Percentiles rank a stretch among this genome's conserved stretches.
Conservation (phyloP, 2,113 vertebrate species). For the Petaurus breviceps region DNA sequence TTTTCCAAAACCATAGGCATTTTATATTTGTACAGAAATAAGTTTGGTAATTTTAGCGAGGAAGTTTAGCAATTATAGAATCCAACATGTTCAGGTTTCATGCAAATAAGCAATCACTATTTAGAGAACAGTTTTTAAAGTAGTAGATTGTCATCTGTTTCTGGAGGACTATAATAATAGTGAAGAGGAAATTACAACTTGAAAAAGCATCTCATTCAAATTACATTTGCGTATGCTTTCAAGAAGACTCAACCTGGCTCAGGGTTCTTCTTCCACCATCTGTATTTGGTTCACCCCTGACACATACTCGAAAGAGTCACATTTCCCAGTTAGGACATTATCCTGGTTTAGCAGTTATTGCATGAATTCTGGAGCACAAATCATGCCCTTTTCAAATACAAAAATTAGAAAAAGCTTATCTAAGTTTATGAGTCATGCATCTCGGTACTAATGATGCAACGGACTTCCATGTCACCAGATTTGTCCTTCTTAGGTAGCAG, state of each 20-base stretch:
- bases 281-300: background rate
- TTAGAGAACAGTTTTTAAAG: slow-evolving; percentile 60
- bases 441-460: background rate
- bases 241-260: background rate
- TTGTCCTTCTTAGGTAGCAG: background rate
- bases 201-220: slow-evolving; percentile 49
- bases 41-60: slow-evolving; percentile 65
- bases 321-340: background rate
- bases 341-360: background rate
- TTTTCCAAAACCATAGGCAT: slow-evolving; percentile 53
- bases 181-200: slow-evolving; percentile 53
- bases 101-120: slow-evolving; percentile 73
- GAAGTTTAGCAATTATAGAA: slow-evolving; percentile 57
- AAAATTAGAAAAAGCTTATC: background rate
- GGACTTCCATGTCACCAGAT: background rate
- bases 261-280: rapidly evolving
- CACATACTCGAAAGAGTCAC: background rate
- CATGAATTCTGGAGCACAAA: background rate
- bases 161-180: slow-evolving; percentile 56
- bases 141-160: slow-evolving; percentile 51
- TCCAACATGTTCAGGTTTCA: slow-evolving; percentile 56
- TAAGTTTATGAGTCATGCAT: background rate
- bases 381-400: background rate
- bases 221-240: background rate
- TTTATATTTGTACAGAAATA: slow-evolving; percentile 72